Percentiles rank a stretch among this genome's conserved stretches.
These are phyloP conservation scores for Cactoblastis cactorum DNA, from an alignment of 2,888 invertebrate genomes.

Conservation along the genomic window DNA sequence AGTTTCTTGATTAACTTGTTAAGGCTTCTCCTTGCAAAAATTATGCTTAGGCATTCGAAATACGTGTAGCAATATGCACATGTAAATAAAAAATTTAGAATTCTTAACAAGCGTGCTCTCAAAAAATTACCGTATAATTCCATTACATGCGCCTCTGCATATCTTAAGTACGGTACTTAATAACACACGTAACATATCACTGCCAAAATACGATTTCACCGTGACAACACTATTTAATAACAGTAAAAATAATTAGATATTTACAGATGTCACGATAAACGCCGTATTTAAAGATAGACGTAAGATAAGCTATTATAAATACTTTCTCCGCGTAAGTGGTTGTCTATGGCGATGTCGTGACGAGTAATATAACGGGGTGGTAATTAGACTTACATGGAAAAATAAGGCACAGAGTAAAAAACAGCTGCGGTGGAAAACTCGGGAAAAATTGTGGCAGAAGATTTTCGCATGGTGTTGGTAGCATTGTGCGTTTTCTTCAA, in stretches of 20 bases:
- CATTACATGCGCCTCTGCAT: not conserved
- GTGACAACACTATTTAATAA: slow-evolving; percentile 8
- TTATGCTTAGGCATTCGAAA: not conserved
- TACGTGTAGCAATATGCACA: not conserved
- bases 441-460: slow-evolving; percentile 34
- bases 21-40: too few species aligned
- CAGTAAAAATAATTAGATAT: slow-evolving; percentile 13
- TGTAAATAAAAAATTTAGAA: not conserved
- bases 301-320: slow-evolving; percentile 51
- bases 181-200: slow-evolving; percentile 11
- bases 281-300: slow-evolving; percentile 32
- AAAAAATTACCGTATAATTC: slow-evolving; percentile 5
- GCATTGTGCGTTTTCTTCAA: slow-evolving; percentile 2
- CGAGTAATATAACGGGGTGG: slow-evolving; percentile 9
- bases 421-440: slow-evolving; percentile 41
- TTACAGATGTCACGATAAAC: slow-evolving; percentile 17
- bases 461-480: slow-evolving; percentile 8
- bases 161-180: not conserved
- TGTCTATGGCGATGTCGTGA: slow-evolving; percentile 2
- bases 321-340: slow-evolving; percentile 52
- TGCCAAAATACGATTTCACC: slow-evolving; percentile 10
- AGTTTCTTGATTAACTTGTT: too few species aligned
- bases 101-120: not conserved
- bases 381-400: slow-evolving; percentile 37
- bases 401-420: slow-evolving; percentile 32